Percentiles rank a stretch among this genome's conserved stretches.
Evolutionary conservation across 53 echinoderm and acorn worm species (phyloP).

Genomic region (Crossaster papposus): DNA sequence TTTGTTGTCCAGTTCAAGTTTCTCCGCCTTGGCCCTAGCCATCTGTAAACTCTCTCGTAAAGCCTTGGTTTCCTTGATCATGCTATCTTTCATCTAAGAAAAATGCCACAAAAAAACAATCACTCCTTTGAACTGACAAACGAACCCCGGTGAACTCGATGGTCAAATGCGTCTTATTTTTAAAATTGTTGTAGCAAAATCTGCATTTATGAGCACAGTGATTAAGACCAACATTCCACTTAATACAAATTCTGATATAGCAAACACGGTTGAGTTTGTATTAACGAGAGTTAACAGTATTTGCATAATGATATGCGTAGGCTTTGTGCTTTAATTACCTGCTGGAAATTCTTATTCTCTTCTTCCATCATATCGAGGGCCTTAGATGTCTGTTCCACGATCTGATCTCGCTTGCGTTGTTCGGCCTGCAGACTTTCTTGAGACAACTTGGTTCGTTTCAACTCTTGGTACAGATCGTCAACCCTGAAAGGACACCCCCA

Average conservation of each 20-base stretch:
- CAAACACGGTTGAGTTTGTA: too few species aligned
- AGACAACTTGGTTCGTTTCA: constrained; percentile 64
- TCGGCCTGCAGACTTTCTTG: constrained; percentile 74
- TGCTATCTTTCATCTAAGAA: constrained; percentile 94
- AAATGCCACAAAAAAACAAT: background rate
- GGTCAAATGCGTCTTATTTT: too few species aligned
- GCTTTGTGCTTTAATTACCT: constrained; percentile 50
- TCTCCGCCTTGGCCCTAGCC: constrained; percentile 88
- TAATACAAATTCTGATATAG: too few species aligned
- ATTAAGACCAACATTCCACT: too few species aligned
- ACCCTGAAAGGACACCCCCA: constrained; percentile 54
- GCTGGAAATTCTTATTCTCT: constrained; percentile 86
- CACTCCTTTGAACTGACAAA: too few species aligned
- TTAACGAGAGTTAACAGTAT: too few species aligned
- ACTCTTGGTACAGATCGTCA: constrained; percentile 79
- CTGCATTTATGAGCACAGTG: background rate
- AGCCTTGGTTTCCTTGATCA: constrained; percentile 95
- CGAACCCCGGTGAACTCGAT: too few species aligned
- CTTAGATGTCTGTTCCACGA: constrained; percentile 90
- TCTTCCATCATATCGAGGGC: constrained; percentile 80
- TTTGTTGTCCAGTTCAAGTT: constrained; percentile 73
- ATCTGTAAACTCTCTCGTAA: constrained; percentile 89
- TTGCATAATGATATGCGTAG: background rate
- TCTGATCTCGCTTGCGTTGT: constrained; percentile 77
- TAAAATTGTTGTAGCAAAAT: too few species aligned